Evolutionary conservation across 2,113 vertebrate species (phyloP), one percentile per base, ranked within the genome.

Genomic region (Odontesthes bonariensis): DNA sequence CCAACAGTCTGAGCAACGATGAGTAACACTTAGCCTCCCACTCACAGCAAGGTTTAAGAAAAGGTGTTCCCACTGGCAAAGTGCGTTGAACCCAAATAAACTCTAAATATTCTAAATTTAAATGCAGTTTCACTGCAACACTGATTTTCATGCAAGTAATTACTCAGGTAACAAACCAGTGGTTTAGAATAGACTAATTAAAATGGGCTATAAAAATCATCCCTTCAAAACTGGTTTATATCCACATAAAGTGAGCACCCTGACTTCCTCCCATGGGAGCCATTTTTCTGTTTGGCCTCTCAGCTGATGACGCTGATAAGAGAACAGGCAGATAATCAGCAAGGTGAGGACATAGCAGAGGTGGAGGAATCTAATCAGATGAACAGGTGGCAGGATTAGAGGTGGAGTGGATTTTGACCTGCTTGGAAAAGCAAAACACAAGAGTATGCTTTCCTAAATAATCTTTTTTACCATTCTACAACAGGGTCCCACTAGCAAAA

Each of bases 301-400:
- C 38, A 23, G 67, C 38, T 57, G 79, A 83, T 74, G 51, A 60
- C 65, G 73, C 62, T 57, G 83, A 86, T 85, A 79, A 69, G 58
- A 76, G 44, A 77, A 53, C 59, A 42, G 49, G 49, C 5, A 31
- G 64, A 83, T 82, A 82, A 88, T 77, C 52, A 10, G 22, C 9
- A 0, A 54, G 70, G 70, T 63, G 63, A 60, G 31, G 55, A 70
- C 68, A 52, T n/a, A 46, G 65, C 1, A 10, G 23, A 60, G 73
- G 52, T 65, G 57, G 27, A 69, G 63, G 40, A 64, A 59, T 59
- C 40, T 65, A 42, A 67, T 22, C 35, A 58, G 44, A 56, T 42
- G 46, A 59, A 31, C 23, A 51, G 52, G n/a, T 22, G 16, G 12
- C n/a, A 33, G 40, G 38, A 63, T 31, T 77, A 23, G 44, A 79